These are phyloP conservation scores for Oophaga pumilio DNA, from an alignment of 2,113 vertebrate species.

Conservation along the genomic window DNA sequence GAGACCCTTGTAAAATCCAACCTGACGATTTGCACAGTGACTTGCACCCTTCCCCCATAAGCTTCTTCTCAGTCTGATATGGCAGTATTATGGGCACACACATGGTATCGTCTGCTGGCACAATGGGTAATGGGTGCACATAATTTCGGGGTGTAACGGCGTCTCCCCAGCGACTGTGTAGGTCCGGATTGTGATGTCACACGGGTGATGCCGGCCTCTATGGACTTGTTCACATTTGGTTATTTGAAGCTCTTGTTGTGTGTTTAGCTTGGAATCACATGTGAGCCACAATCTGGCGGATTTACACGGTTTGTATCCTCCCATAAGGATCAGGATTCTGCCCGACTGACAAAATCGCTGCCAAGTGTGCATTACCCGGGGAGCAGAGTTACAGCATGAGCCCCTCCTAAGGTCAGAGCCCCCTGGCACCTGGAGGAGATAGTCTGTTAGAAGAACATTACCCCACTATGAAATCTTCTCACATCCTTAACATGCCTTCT, in stretches of 20 bases:
- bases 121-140: neutral
- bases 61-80: too few species aligned
- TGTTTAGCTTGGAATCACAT: conserved; percentile 40
- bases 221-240: neutral
- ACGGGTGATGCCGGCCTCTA: neutral
- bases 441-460: conserved; percentile 44
- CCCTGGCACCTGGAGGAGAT: conserved; percentile 37
- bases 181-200: neutral
- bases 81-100: too few species aligned
- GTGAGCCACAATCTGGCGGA: conserved; percentile 30
- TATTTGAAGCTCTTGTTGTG: conserved; percentile 30
- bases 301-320: conserved; percentile 46
- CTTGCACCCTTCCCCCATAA: too few species aligned
- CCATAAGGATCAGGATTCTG: conserved; percentile 46
- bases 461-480: conserved; percentile 38
- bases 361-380: conserved; percentile 45
- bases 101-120: too few species aligned
- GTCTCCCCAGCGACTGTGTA: neutral
- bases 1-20: too few species aligned
- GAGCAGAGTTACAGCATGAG: conserved; percentile 38
- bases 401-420: conserved; percentile 36
- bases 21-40: too few species aligned
- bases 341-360: conserved; percentile 42
- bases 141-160: neutral
- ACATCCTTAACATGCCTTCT: conserved; percentile 47